Conservation (phyloP, 2,113 vertebrate species). For the Dicrurus megarhynchus region DNA sequence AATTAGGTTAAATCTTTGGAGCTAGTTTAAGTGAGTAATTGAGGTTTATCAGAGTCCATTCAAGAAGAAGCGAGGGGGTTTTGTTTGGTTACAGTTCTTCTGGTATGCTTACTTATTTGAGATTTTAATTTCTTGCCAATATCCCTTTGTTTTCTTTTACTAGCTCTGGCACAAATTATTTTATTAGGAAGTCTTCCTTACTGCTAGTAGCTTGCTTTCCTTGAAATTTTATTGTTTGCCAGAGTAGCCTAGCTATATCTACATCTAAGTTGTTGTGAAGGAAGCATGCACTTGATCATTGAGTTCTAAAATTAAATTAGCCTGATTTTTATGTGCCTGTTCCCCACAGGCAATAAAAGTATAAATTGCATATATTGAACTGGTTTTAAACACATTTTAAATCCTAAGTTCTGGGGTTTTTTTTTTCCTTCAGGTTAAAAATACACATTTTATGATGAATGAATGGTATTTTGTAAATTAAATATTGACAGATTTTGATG, state of each 20-base stretch:
- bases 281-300: neutral
- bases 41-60: neutral
- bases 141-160: neutral
- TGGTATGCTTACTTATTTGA: neutral
- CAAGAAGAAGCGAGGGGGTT: neutral
- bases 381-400: neutral
- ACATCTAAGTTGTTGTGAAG: neutral
- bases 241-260: neutral
- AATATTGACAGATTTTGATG: neutral
- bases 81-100: neutral
- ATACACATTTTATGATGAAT: neutral
- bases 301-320: neutral
- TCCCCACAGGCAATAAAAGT: neutral
- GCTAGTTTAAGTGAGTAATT: neutral
- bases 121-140: neutral
- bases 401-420: neutral
- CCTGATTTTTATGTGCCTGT: neutral
- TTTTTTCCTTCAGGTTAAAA: neutral
- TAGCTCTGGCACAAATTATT: neutral
- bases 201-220: neutral
- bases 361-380: neutral
- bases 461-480: neutral
- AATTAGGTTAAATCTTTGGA: neutral
- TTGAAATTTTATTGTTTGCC: neutral
- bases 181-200: neutral